Base-by-base conservation (phyloP, 2,113 vertebrate genomes). In the Osmerus mordax region DNA sequence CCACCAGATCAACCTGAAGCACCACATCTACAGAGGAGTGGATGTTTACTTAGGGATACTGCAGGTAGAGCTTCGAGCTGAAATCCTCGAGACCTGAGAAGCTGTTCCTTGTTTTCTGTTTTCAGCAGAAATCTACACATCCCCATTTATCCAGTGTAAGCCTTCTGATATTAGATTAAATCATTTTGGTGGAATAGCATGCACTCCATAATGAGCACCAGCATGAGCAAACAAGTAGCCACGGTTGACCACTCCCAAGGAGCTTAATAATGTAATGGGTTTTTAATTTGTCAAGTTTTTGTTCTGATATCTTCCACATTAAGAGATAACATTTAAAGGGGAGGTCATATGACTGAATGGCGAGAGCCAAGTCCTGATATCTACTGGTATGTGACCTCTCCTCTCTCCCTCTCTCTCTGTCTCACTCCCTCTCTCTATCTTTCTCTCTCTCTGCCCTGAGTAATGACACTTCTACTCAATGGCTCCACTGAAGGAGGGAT, bases 21-120 rank as follows among this genome's bases (percentile, higher is more conserved):
- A 79, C 78, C 81, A 75, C 78, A 75, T 83, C 83, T 84, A 84
- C 83, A 69, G 62, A 68, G 81, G 75, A 74, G 78, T 76, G 70
- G 77, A 83, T 71, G 88, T 87, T 69, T 86, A 83, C 83, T 87
- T 85, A 77, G 79, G 78, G 72, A 73, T 82, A 65, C 67, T 67
- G 47, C 29, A 83, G 83, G 70, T 69, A 69, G 61, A 70, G 41
- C 74, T 80, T 67, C 75, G 58, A 5, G 13, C 59, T 69, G 55
- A 73, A 36, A 36, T 7, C 32, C 32, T 36, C 4, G 7, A 36
- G 32, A 36, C 32, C 32, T 36, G 4, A 4, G 1, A 36, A 36
- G 32, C 5, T 1, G 1, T 36, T 36, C 5, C 32, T 6, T 36
- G 0, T 36, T 36, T 6, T 36, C 32, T 36, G 32, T 36, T 7